Evolutionary conservation across 2,797 vertebrate genomes (phyloP).

Genomic region (Arnoldichthys spilopterus): DNA sequence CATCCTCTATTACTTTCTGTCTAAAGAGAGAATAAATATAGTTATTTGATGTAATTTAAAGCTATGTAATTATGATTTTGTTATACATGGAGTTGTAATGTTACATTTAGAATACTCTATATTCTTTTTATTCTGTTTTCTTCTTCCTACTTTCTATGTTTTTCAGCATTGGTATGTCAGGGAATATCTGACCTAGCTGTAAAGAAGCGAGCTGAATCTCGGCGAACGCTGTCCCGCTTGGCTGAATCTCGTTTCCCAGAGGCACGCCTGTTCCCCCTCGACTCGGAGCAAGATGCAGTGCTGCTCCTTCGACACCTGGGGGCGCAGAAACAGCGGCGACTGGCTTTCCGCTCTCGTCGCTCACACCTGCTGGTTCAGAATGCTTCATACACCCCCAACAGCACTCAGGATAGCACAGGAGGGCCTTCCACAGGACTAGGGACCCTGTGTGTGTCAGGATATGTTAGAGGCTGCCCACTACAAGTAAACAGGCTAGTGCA

Average conservation of each 20-base stretch:
- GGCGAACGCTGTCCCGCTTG: conserved; percentile 82
- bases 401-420: conserved; percentile 52
- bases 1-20: too few species aligned
- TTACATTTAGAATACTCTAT: not conserved
- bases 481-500: conserved; percentile 88
- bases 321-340: conserved; percentile 86
- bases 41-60: too few species aligned
- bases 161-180: conserved; percentile 85
- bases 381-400: conserved; percentile 79
- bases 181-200: conserved; percentile 81
- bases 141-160: not conserved
- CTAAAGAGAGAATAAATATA: too few species aligned
- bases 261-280: conserved; percentile 83
- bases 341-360: conserved; percentile 87
- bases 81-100: too few species aligned
- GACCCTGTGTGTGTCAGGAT: conserved; percentile 91
- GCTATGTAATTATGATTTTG: too few species aligned
- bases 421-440: conserved; percentile 76
- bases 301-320: conserved; percentile 89
- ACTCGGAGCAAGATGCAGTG: conserved; percentile 84
- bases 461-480: conserved; percentile 85
- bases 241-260: conserved; percentile 88
- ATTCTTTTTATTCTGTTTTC: not conserved
- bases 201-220: conserved; percentile 88
- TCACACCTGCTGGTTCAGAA: conserved; percentile 85